Percentiles rank a stretch among this genome's conserved stretches.
These are phyloP conservation scores for Synanthedon myopaeformis DNA, from an alignment of 2,888 invertebrate species.

Conservation along the genomic window DNA sequence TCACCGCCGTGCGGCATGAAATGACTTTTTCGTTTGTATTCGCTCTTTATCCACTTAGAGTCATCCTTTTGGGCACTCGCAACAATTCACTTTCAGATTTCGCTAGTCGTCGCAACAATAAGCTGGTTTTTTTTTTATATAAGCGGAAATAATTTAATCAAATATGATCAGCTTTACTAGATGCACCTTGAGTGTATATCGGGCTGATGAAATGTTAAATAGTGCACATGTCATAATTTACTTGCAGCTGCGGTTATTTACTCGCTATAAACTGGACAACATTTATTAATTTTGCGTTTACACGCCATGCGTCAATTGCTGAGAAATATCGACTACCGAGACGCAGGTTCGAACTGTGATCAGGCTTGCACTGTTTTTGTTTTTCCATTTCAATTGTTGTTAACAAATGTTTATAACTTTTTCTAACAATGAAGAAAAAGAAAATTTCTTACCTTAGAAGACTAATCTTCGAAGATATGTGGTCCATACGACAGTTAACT, in stretches of 20 bases:
- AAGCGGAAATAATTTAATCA: too few relatives aligned
- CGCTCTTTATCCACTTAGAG: constrained; percentile 68
- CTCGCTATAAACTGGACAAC: background rate
- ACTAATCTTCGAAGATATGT: too few relatives aligned
- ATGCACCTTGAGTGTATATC: background rate
- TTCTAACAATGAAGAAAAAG: too few relatives aligned
- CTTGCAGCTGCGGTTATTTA: background rate
- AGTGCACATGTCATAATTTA: background rate
- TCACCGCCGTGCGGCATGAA: constrained; percentile 61
- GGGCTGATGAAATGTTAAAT: background rate
- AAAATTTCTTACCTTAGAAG: too few relatives aligned
- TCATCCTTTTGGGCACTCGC: constrained; percentile 66
- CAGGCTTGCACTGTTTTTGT: too few relatives aligned
- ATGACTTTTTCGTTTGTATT: constrained; percentile 69
- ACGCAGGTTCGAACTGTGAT: too few relatives aligned
- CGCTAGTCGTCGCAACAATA: constrained; percentile 31
- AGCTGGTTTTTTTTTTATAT: background rate
- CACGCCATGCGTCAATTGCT: background rate
- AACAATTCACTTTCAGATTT: constrained; percentile 68
- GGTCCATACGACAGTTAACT: too few relatives aligned
- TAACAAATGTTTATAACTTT: too few relatives aligned
- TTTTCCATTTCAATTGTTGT: too few relatives aligned
- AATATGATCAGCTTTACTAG: too few relatives aligned
- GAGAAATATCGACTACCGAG: too few relatives aligned
- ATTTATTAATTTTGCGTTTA: background rate